Evolutionary conservation across 2,888 invertebrate species (phyloP), one percentile per base, ranked within the genome.

Genomic region (Bellardia bayeri): DNA sequence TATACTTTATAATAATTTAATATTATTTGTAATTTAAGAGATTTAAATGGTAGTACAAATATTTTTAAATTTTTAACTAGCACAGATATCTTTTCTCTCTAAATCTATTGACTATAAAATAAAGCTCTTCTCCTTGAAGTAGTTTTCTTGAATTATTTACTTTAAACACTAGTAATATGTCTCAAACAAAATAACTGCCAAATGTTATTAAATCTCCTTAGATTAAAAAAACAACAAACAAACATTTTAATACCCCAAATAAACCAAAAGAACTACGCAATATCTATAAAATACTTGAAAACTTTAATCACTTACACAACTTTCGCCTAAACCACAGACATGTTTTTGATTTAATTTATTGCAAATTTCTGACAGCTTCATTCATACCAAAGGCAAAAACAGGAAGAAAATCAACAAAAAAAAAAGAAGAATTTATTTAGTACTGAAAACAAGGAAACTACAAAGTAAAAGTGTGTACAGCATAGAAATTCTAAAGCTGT

Each of bases 301-400:
- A 79, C 69, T 79, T 85, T 75, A 80, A 80, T 58, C 80, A 85
- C 68, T 74, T 45, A 45, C n/a, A 40, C 54, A 80, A 75, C 69
- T 80, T 80, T 80, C 68, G 30, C 69, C 54, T 68, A 9, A 80
- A 69, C 74, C 56, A 66, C 66, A 74, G 66, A 69, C 61, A 85
- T 51, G 56, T 54, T 72, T 82, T 75, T 80, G 85, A 85, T 85
- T 74, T 80, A 75, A 80, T 85, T 85, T 85, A 85, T 75, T 80
- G 75, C 63, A 61, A 69, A 74, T 54, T 85, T 68, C 45, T 68
- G 79, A 84, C 79, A 84, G 66, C 37, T 74, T 74, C 37, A 61
- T 74, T 74, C 37, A 61, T 68, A 72, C 14, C 14, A 54, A 72
- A 71, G n/a, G 54, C 51, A 54, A 45, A 30, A 69, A 45, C 23